phyloP scores from a whole-genome alignment of 1,140 invertebrate species.

The Pseudomyrmex gracilis region DNA sequence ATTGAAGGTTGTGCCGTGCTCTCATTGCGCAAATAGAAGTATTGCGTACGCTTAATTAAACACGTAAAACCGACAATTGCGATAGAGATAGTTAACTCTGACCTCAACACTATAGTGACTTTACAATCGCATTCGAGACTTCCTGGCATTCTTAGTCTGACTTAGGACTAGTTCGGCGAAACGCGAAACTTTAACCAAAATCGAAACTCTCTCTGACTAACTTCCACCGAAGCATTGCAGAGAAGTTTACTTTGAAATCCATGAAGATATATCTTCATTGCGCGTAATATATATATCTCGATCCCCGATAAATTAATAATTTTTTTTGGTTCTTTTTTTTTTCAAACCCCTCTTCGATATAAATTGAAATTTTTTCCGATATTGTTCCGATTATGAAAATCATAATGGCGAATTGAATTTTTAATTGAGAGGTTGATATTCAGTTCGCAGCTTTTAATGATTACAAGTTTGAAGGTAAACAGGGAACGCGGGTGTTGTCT shows the following conservation, averaged over 20 bases:
- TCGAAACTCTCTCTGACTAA: constrained; percentile 52
- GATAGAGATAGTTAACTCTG: constrained; percentile 25
- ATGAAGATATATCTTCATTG: constrained; percentile 9
- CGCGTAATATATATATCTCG: constrained; percentile 26
- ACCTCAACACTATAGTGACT: constrained; percentile 36
- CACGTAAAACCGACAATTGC: constrained; percentile 32
- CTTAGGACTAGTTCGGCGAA: constrained; percentile 45
- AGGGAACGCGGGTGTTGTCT: neutral
- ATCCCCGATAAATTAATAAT: neutral
- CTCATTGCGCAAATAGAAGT: neutral
- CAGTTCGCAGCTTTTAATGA: neutral
- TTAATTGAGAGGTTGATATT: neutral
- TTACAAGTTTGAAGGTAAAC: neutral
- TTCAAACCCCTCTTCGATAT: neutral
- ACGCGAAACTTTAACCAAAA: constrained; percentile 54
- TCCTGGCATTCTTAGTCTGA: constrained; percentile 26
- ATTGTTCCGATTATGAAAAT: neutral
- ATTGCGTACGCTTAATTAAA: constrained; percentile 22
- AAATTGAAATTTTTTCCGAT: constrained; percentile 4
- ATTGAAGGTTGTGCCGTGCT: neutral
- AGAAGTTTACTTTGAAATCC: constrained; percentile 26
- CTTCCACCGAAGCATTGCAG: neutral
- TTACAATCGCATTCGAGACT: constrained; percentile 33
- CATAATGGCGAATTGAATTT: neutral
- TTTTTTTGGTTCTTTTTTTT: constrained; percentile 1